Conservation (phyloP, 2,113 vertebrate species). For the Thryonomys swinderianus region DNA sequence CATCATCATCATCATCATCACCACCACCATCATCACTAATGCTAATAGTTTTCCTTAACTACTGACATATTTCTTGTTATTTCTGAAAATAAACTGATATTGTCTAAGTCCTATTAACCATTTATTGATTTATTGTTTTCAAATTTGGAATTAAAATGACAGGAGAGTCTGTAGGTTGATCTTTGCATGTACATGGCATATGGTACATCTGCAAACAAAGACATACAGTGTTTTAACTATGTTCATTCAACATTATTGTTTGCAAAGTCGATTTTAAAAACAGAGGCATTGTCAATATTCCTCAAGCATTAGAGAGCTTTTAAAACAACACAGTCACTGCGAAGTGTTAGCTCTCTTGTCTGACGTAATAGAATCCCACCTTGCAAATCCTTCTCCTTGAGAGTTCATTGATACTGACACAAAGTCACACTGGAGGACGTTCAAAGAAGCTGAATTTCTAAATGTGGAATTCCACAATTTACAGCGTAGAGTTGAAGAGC, state of each 20-base stretch:
- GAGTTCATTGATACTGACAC: neutral
- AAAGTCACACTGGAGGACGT: fast-evolving
- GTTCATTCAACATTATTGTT: neutral
- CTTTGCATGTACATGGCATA: neutral
- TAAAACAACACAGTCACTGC: fast-evolving
- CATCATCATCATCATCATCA: too few relatives aligned
- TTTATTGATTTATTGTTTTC: conserved; percentile 67
- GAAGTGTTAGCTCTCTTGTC: fast-evolving
- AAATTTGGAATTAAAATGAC: conserved; percentile 65
- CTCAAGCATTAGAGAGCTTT: neutral
- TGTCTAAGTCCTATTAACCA: conserved; percentile 48
- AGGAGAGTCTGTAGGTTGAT: conserved; percentile 15
- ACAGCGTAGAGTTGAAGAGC: too few relatives aligned
- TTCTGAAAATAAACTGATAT: neutral
- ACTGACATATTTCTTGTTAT: neutral
- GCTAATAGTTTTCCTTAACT: neutral
- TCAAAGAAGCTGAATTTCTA: neutral
- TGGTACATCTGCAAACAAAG: neutral
- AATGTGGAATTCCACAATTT: neutral
- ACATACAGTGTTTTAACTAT: neutral
- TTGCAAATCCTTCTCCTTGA: neutral
- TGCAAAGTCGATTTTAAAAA: neutral
- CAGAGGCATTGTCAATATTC: neutral
- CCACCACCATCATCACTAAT: neutral
- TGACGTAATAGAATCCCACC: too few relatives aligned